Base-by-base conservation (phyloP, 2,797 vertebrate genomes). In the Zenarchopterus dispar region DNA sequence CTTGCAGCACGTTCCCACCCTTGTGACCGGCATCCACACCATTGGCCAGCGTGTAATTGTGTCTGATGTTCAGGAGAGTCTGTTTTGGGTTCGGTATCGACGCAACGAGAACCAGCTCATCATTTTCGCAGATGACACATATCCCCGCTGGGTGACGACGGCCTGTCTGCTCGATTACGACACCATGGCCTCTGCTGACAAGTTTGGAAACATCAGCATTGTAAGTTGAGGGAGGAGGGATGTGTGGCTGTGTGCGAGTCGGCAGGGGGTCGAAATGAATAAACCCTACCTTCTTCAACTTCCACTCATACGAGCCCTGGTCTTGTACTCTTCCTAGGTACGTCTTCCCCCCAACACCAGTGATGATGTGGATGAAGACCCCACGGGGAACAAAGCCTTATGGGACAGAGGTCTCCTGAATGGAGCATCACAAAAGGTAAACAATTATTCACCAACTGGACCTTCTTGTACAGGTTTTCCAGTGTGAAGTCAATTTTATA, bases 31-130 rank as follows among this genome's bases (percentile, higher is more conserved):
- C 6, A 99, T 99, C 82, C 81, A 97, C 62, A 98, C 97, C 62
- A 96, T 98, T 4, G 97, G 98, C 13, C 97, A 99, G 88, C 93
- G 97, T 0, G 97, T 99, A 24, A 93, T 99, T 0, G 94, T 99
- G 53, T 94, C 97, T 0, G 98, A 99, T 0, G 95, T 99, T 11
- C 97, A 99, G 83, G 98, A 99, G 90, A 99, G 97, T 81, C 94
- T 99, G 65, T 98, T 99, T 86, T 99, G 97, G 98, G 96, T 99
- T 17, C 96, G 97, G 17, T 99, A 99, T 88, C 93, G 96, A 47
- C 94, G 97, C 44, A 97, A 97, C 0, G 97, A 99, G 90, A 99
- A 99, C 91, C 98, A 99, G 89, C 95, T 99, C 46, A 98, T 99
- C 86, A 97, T 99, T 88, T 99, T 99, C 23, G 98, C 97, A 0